Conservation (phyloP, 2,888 invertebrate genomes). For the Pseudococcus viburni region DNA sequence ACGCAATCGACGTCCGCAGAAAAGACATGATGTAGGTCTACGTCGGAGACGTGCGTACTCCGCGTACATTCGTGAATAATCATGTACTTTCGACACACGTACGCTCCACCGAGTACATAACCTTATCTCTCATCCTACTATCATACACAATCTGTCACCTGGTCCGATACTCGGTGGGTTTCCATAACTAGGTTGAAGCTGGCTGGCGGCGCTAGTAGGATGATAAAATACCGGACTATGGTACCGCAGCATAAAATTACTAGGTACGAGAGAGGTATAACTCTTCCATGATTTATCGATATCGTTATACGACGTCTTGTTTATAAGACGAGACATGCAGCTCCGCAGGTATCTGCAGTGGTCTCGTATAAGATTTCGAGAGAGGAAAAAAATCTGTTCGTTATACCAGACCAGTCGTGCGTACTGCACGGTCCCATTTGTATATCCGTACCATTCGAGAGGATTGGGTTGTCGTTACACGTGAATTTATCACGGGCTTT, state of each 20-base stretch:
- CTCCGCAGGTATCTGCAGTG: neutral
- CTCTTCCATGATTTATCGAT: conserved; percentile 52
- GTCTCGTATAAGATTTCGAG: no score
- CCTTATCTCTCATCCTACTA: neutral
- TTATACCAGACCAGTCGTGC: neutral
- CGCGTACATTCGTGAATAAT: neutral
- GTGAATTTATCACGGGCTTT: neutral
- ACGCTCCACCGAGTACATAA: neutral
- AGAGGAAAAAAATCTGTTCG: no score
- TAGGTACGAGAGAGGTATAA: neutral
- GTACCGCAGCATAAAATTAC: conserved; percentile 6
- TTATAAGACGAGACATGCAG: neutral
- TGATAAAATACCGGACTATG: conserved; percentile 38
- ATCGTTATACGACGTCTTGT: conserved; percentile 17
- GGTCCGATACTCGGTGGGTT: neutral
- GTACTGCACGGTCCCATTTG: neutral
- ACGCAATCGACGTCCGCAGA: conserved; percentile 5
- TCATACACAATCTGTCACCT: conserved; percentile 22
- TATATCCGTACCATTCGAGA: neutral
- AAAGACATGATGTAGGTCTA: neutral
- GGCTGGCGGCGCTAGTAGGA: conserved; percentile 39
- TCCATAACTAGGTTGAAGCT: conserved; percentile 45
- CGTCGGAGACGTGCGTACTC: neutral
- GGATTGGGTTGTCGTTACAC: conserved; percentile 15
- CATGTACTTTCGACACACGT: neutral